phyloP scores from a whole-genome alignment of 1,140 invertebrate species.

The Diploscapter pachys region DNA sequence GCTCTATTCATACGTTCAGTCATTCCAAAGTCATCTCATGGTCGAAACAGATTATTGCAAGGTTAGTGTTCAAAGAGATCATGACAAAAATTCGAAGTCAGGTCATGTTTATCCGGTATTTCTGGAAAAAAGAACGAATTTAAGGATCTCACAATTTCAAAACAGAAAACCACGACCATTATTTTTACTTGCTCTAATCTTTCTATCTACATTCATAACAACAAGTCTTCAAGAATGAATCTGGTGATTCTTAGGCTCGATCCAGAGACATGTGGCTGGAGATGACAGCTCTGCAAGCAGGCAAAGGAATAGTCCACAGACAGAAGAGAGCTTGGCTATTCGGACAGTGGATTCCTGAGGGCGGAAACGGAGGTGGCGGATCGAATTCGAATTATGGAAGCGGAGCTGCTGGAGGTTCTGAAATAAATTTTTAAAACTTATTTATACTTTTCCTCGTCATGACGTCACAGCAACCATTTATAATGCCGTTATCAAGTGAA shows the following conservation, averaged over 20 bases:
- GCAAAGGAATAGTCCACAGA: conserved; percentile 55
- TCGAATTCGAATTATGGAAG: conserved; percentile 2
- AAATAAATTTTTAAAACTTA: no score
- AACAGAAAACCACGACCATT: no score
- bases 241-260: conserved; percentile 39
- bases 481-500: no score
- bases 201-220: neutral
- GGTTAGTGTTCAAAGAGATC: conserved; percentile 19
- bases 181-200: neutral
- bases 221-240: conserved; percentile 1
- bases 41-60: conserved; percentile 59
- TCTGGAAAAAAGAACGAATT: no score
- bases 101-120: no score
- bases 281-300: conserved; percentile 58
- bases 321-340: conserved; percentile 58
- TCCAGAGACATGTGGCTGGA: conserved; percentile 58
- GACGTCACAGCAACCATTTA: no score
- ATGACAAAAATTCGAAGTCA: no score
- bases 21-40: conserved; percentile 58
- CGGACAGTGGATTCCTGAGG: conserved; percentile 58
- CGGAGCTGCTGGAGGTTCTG: conserved; percentile 1
- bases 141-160: no score
- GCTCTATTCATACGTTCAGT: conserved; percentile 59
- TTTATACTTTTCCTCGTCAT: no score
- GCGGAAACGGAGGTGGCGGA: conserved; percentile 46